Base-by-base conservation (phyloP, 2,888 invertebrate genomes). In the Teinopalpus imperialis region DNA sequence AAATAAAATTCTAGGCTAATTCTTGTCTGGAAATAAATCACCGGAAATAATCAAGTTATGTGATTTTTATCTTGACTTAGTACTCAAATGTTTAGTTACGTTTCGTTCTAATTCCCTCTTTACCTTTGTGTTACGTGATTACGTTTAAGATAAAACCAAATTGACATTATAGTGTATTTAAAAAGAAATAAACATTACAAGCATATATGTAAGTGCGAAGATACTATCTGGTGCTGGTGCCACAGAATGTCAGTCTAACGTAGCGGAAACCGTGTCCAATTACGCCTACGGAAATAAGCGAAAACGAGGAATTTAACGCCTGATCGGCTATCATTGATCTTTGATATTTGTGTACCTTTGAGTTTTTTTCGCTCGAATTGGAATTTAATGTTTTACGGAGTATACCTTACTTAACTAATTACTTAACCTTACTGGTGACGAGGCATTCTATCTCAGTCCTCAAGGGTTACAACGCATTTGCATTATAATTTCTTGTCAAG, bases 211-310 rank as follows among this genome's bases (percentile, higher is more conserved):
- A 18, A 26, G 44, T 35, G 39, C 36, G 42, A 43, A 49, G 57
- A 58, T 61, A 32, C 18, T 52, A 59, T 62, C 61, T 37, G 31
- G 24, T 14, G 29, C 23, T 34, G 32, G 41, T 44, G 10, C 16
- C 43, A 14, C 34, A 34, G 44, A 29, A 26, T 26, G 39, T 29
- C 44, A 20, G 26, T 6, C 13, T 53, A 57, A 57, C 56, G 59
- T 54, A 61, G 58, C 64, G 66, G 67, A 67, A 63, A 65, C 64
- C 61, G 51, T 61, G 61, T 66, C 72, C 73, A 72, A 73, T 73
- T 73, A 69, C 57, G 56, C 49, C 54, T 52, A n/a, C 48, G 51
- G 49, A 53, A 58, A 56, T 52, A 56, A 54, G 57, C 52, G 57
- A 60, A 65, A 62, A 57, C 56, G 52, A 54, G 54, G 52, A 56